Evolutionary conservation across 2,113 vertebrate species (phyloP).

Genomic region (Takifugu bimaculatus): DNA sequence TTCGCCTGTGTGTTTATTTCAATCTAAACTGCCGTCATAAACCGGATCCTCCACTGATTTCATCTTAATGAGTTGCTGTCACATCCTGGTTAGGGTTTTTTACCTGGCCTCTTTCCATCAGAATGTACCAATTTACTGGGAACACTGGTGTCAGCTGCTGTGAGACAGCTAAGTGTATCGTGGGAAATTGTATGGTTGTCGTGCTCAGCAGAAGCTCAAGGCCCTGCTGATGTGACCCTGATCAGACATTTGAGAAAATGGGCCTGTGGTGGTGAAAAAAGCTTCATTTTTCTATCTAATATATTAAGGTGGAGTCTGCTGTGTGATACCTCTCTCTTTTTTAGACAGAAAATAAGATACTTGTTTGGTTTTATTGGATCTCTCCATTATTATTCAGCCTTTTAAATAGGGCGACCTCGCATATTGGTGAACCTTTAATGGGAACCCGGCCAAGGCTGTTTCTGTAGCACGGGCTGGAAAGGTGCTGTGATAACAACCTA

Average conservation of each 20-base stretch:
- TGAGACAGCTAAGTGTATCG: neutral
- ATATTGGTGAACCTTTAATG: too few relatives aligned
- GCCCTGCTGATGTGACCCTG: constrained; percentile 16
- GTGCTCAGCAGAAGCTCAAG: constrained; percentile 2
- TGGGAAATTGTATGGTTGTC: constrained; percentile 7
- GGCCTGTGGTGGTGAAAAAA: too few relatives aligned
- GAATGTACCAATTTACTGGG: constrained; percentile 23
- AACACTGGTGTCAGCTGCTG: constrained; percentile 8
- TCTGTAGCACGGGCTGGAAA: too few relatives aligned
- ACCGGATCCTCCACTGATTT: constrained; percentile 18
- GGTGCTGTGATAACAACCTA: too few relatives aligned
- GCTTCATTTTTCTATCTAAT: too few relatives aligned
- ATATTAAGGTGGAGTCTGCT: too few relatives aligned
- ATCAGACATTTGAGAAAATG: constrained; percentile 16
- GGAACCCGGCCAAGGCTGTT: too few relatives aligned
- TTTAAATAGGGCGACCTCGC: too few relatives aligned
- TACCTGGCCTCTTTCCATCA: constrained; percentile 26
- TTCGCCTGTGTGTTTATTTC: neutral
- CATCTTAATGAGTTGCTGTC: constrained; percentile 23
- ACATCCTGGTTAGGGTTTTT: constrained; percentile 26
- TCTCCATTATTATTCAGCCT: too few relatives aligned
- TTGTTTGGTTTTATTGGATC: too few relatives aligned
- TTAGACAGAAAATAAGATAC: too few relatives aligned
- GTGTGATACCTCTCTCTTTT: too few relatives aligned
- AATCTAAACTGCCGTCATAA: constrained; percentile 19